phyloP scores from a whole-genome alignment of 2,888 invertebrate genomes.

The Drosophila emarginata region DNA sequence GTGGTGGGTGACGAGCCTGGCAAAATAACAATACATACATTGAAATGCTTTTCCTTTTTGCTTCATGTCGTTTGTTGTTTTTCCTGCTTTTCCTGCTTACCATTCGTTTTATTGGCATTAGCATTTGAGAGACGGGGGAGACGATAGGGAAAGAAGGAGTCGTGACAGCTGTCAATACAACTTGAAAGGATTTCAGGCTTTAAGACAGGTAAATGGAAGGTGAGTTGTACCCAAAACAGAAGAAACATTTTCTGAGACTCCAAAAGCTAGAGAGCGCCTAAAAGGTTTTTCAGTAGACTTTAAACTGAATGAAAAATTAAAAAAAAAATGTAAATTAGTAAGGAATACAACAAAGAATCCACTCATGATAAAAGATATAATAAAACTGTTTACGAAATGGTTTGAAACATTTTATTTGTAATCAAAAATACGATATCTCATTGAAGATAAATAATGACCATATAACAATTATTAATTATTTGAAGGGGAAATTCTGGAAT shows the following conservation, averaged over 20 bases:
- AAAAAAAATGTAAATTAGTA: background rate
- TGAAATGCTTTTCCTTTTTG: constrained; percentile 43
- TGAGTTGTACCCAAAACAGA: background rate
- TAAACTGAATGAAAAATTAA: background rate
- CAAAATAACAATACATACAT: constrained; percentile 65
- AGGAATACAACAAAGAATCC: background rate
- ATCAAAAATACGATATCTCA: too few relatives aligned
- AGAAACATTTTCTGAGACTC: background rate
- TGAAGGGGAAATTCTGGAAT: too few relatives aligned
- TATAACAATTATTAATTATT: too few relatives aligned
- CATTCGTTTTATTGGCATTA: constrained; percentile 50
- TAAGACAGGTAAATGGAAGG: constrained; percentile 12
- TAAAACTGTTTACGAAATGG: background rate
- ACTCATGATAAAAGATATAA: background rate
- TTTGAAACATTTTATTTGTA: too few relatives aligned
- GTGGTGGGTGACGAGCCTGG: background rate
- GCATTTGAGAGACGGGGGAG: constrained; percentile 45
- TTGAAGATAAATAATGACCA: too few relatives aligned
- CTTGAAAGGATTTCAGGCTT: constrained; percentile 42
- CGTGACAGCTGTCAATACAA: constrained; percentile 50
- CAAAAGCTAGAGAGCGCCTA: background rate
- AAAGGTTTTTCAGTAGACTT: background rate
- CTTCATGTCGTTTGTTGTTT: constrained; percentile 17
- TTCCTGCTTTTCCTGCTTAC: constrained; percentile 15
- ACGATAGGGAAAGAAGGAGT: background rate